Percentiles rank a stretch among this genome's conserved stretches.
phyloP scores from a whole-genome alignment of 2,888 invertebrate genomes.

The Leptinotarsa juncta region DNA sequence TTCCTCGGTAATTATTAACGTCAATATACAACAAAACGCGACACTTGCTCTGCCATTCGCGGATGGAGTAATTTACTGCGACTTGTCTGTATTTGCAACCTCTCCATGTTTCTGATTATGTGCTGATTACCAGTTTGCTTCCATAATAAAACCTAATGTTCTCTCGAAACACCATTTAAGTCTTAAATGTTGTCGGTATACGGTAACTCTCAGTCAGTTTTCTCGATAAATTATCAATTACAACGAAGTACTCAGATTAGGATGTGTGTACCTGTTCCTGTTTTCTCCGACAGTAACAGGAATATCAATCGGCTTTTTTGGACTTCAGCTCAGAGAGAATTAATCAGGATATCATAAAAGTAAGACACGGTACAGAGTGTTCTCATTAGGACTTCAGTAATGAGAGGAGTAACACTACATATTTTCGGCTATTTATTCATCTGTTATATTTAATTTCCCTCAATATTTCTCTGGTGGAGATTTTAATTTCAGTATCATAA shows the following conservation, averaged over 20 bases:
- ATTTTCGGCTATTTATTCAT: too few relatives aligned
- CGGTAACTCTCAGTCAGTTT: slow-evolving; percentile 41
- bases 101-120: slow-evolving; percentile 35
- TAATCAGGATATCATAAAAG: too few relatives aligned
- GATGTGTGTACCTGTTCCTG: slow-evolving; percentile 2
- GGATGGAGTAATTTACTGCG: slow-evolving; percentile 34
- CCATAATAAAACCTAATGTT: slow-evolving; percentile 41
- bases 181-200: slow-evolving; percentile 40
- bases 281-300: slow-evolving; percentile 5
- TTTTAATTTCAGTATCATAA: too few relatives aligned
- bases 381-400: too few relatives aligned
- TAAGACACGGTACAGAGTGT: too few relatives aligned
- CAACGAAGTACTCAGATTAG: slow-evolving; percentile 35
- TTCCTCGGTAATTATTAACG: slow-evolving; percentile 21
- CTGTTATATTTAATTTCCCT: too few relatives aligned
- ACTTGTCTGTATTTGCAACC: slow-evolving; percentile 42
- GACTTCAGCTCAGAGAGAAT: background rate
- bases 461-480: too few relatives aligned
- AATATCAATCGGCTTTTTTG: background rate
- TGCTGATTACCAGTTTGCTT: slow-evolving; percentile 37
- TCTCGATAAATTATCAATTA: slow-evolving; percentile 42
- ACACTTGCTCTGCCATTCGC: slow-evolving; percentile 31
- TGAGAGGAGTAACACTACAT: too few relatives aligned
- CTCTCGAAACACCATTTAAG: slow-evolving; percentile 38
- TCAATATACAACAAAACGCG: slow-evolving; percentile 19